Evolutionary conservation across 2,888 invertebrate genomes (phyloP), one percentile per base, ranked within the genome.

Genomic region (Diachrysia chrysitis): DNA sequence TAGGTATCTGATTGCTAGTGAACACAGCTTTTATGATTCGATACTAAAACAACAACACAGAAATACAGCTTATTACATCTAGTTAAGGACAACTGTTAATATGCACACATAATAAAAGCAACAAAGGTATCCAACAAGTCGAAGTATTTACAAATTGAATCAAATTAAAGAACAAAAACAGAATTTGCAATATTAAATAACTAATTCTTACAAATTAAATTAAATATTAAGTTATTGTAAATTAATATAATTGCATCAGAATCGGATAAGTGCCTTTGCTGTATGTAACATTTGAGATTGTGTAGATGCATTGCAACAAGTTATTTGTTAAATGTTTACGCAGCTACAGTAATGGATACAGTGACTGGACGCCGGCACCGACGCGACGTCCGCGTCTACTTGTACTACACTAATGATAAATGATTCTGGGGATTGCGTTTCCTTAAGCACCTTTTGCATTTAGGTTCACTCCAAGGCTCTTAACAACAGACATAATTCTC

Each of bases 371-470:
- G n/a, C n/a, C n/a, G 73, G 69, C 66, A 57, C 65, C 78, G 73
- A 69, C 67, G 74, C 78, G 73, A 69, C 67, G 74, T 82, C 79
- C 71, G 81, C 80, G 78, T 71, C 72, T 71, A 81, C 82, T 76
- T 82, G 81, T 85, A 83, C 76, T 76, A 80, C 78, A 82, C 81
- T 82, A 83, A 87, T 87, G 89, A 89, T 87, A 85, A 89, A 90
- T 86, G 81, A 82, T 87, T 81, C 81, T 66, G 67, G 66, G 82
- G 77, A 87, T 84, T 85, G 83, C 83, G 82, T 87, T 89, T 85
- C 84, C 86, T 84, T 87, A 82, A 85, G 84, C 79, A 85, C 82
- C 80, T 83, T 82, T 83, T 85, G 80, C 84, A 79, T 85, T 85
- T 85, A 85, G 79, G 78, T 85, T 76, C 73, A 70, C 74, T 85